phyloP scores from a whole-genome alignment of 2,797 vertebrate species.

The Hydrophis major region DNA sequence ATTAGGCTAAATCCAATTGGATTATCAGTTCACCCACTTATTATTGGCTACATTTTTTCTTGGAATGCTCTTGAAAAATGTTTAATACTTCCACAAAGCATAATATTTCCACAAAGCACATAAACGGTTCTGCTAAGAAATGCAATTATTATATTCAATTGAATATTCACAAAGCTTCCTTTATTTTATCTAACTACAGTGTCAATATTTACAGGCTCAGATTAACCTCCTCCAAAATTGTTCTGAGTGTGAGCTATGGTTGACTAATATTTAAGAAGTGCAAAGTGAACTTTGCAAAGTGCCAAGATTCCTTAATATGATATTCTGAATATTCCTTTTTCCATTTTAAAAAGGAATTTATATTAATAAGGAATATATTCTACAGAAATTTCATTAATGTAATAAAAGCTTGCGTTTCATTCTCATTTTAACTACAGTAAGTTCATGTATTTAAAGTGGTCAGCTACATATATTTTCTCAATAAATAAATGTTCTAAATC shows the following conservation, averaged over 20 bases:
- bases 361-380: background rate
- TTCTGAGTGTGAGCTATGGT: background rate
- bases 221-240: background rate
- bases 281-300: background rate
- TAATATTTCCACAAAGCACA: background rate
- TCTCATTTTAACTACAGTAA: background rate
- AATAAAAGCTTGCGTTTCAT: background rate
- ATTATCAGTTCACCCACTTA: background rate
- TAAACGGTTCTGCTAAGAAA: background rate
- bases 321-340: background rate
- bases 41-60: background rate
- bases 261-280: background rate
- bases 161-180: background rate
- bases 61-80: background rate
- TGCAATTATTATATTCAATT: no score
- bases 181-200: background rate
- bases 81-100: background rate
- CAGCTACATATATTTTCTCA: background rate
- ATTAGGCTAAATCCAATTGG: rapidly evolving
- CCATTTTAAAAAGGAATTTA: background rate
- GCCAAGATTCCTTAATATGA: background rate
- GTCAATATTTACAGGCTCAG: background rate
- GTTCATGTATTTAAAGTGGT: background rate
- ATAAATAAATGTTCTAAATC: background rate
- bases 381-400: background rate